Evolutionary conservation across 1,140 invertebrate genomes (phyloP).

Genomic region (Hormaphis cornu): DNA sequence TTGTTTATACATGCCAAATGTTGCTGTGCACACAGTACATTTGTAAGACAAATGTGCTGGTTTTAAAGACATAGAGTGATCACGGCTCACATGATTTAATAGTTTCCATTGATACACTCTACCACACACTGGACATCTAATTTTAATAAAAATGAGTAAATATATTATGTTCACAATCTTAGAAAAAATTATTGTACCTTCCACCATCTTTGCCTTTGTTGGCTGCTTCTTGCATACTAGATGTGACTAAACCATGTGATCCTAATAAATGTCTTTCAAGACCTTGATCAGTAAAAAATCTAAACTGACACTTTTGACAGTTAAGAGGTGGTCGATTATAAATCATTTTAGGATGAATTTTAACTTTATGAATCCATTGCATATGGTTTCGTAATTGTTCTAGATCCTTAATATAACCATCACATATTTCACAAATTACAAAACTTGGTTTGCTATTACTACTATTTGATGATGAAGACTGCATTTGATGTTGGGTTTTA

Average conservation of each 20-base stretch:
- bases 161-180: background rate
- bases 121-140: slow-evolving; percentile 30
- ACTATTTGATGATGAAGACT: slow-evolving; percentile 78
- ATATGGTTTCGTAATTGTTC: slow-evolving; percentile 87
- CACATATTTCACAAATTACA: slow-evolving; percentile 91
- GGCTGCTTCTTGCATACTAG: slow-evolving; percentile 89
- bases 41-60: slow-evolving; percentile 88
- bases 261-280: slow-evolving; percentile 85
- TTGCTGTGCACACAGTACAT: slow-evolving; percentile 87
- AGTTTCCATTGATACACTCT: slow-evolving; percentile 82
- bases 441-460: slow-evolving; percentile 62
- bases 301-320: slow-evolving; percentile 90
- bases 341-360: slow-evolving; percentile 93
- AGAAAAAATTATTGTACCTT: slow-evolving; percentile 49
- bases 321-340: slow-evolving; percentile 87
- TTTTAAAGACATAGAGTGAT: slow-evolving; percentile 82
- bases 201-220: slow-evolving; percentile 90
- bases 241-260: slow-evolving; percentile 85
- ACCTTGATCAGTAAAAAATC: slow-evolving; percentile 73
- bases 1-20: slow-evolving; percentile 88
- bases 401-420: slow-evolving; percentile 88
- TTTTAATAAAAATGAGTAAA: background rate
- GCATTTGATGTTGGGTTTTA: slow-evolving; percentile 60
- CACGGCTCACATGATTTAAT: slow-evolving; percentile 77
- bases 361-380: slow-evolving; percentile 94